Evolutionary conservation across 2,797 vertebrate species (phyloP).

Genomic region (Sebastes elongatus): DNA sequence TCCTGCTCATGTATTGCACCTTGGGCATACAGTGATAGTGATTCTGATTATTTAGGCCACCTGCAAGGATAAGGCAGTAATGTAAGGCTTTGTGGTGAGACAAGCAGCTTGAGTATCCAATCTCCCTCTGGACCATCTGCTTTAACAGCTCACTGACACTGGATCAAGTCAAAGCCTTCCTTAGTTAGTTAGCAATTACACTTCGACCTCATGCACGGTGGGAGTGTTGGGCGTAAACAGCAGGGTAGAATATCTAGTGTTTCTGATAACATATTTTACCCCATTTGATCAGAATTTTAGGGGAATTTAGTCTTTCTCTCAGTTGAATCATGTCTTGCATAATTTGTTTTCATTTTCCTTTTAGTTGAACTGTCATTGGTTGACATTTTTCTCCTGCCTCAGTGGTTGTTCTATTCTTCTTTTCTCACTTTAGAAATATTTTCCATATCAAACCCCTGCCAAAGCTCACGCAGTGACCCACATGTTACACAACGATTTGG

Average conservation of each 20-base stretch:
- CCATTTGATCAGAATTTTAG: background rate
- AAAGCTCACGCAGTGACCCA: background rate
- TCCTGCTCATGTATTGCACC: background rate
- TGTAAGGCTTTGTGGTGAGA: slow-evolving; percentile 54
- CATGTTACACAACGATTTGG: no score
- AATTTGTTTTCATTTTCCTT: background rate
- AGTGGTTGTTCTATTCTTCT: background rate
- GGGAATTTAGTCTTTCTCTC: background rate
- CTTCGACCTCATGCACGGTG: background rate
- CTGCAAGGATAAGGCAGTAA: slow-evolving; percentile 45
- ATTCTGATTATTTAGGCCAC: slow-evolving; percentile 48
- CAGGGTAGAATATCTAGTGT: no score
- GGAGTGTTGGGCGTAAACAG: no score
- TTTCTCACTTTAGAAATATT: background rate
- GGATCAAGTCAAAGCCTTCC: slow-evolving; percentile 64
- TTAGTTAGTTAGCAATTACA: slow-evolving; percentile 7
- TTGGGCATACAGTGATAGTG: background rate
- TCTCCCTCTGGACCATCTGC: slow-evolving; percentile 64
- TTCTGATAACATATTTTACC: background rate
- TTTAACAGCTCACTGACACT: slow-evolving; percentile 60
- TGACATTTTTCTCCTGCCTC: accelerated
- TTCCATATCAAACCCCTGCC: background rate
- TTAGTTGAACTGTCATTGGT: background rate
- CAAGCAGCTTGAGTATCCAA: slow-evolving; percentile 59
- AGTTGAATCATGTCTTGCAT: background rate